Evolutionary conservation across 2,113 vertebrate species (phyloP).

Genomic region (Vicugna pacos): DNA sequence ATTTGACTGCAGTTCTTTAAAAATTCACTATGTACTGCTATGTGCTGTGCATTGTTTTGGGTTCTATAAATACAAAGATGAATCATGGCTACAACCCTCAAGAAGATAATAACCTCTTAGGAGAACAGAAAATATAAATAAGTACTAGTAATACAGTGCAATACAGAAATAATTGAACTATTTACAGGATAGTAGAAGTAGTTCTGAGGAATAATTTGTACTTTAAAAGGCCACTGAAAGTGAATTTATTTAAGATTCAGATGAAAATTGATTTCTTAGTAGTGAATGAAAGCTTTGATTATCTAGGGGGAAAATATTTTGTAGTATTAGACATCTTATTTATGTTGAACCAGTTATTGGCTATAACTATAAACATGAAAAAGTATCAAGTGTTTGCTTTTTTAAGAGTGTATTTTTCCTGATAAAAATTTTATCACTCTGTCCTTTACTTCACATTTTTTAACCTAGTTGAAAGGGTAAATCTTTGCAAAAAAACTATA

Average conservation of each 20-base stretch:
- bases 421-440: background rate
- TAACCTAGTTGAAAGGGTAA: slow-evolving; percentile 2
- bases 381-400: background rate
- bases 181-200: background rate
- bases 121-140: background rate
- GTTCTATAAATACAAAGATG: background rate
- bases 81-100: background rate
- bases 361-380: background rate
- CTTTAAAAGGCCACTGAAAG: background rate
- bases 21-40: background rate
- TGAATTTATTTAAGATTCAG: background rate
- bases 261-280: background rate
- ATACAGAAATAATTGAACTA: background rate
- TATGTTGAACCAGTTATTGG: background rate
- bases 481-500: background rate
- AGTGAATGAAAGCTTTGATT: slow-evolving; percentile 22
- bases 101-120: background rate
- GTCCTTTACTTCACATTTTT: background rate
- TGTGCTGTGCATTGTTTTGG: background rate
- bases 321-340: background rate
- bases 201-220: background rate
- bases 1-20: background rate
- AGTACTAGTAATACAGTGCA: background rate
- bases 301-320: background rate
- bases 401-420: background rate